These are phyloP conservation scores for Chrysoperla carnea DNA, from an alignment of 1,140 invertebrate genomes.

Conservation along the genomic window DNA sequence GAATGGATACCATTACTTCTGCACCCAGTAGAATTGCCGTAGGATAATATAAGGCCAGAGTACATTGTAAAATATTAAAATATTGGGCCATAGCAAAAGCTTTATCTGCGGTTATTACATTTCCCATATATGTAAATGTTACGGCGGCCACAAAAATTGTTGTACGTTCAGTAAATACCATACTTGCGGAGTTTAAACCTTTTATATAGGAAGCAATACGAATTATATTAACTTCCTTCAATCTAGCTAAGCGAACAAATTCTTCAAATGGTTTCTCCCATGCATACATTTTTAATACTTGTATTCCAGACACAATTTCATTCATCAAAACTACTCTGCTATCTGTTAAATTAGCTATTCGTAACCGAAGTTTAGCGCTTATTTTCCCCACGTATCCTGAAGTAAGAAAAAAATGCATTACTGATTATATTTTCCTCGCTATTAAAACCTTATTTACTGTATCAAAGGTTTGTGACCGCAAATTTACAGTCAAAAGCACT, in stretches of 20 bases:
- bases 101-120: too few relatives aligned
- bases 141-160: not conserved
- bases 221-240: constrained; percentile 27
- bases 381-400: constrained; percentile 39
- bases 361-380: constrained; percentile 26
- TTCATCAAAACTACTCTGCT: constrained; percentile 47
- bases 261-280: constrained; percentile 48
- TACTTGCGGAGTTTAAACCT: not conserved
- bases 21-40: too few relatives aligned
- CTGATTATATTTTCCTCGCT: constrained; percentile 8
- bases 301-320: constrained; percentile 32
- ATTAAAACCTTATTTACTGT: too few relatives aligned
- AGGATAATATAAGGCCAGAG: too few relatives aligned
- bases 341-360: constrained; percentile 38
- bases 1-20: too few relatives aligned
- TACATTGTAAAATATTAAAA: too few relatives aligned
- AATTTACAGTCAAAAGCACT: too few relatives aligned
- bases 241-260: constrained; percentile 27
- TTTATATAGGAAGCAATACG: not conserved
- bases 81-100: too few relatives aligned
- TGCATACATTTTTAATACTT: constrained; percentile 57
- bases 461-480: too few relatives aligned
- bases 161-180: not conserved
- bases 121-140: too few relatives aligned
- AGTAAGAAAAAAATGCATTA: constrained; percentile 3